Conservation (phyloP, 2,888 invertebrate genomes). For the Hipparchia sbordonii region DNA sequence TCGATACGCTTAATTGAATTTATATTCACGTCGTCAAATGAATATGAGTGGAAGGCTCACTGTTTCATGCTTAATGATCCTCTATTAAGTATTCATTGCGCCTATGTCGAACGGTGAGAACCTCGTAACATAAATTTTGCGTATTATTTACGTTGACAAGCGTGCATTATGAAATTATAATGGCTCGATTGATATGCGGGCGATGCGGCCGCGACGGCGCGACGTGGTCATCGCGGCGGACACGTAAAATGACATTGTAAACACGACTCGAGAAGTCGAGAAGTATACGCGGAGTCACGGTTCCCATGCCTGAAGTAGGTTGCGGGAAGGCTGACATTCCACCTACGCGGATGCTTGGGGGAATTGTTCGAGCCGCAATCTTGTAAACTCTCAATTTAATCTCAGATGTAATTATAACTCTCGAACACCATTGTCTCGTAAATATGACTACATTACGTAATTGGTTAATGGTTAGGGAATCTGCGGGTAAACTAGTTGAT, state of each 20-base stretch:
- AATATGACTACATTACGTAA: constrained; percentile 10
- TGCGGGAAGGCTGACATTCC: constrained; percentile 38
- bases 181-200: constrained; percentile 72
- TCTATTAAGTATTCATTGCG: constrained; percentile 74
- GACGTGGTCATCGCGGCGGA: constrained; percentile 62
- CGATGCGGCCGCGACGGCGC: constrained; percentile 51
- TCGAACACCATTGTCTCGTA: background rate
- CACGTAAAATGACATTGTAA: constrained; percentile 55
- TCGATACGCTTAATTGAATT: constrained; percentile 75
- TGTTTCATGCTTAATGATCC: constrained; percentile 58
- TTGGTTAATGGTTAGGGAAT: constrained; percentile 25
- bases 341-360: constrained; percentile 36
- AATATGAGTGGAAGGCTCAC: constrained; percentile 71
- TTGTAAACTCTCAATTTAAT: constrained; percentile 35
- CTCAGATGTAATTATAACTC: constrained; percentile 33
- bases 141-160: constrained; percentile 81
- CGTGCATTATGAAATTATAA: constrained; percentile 82
- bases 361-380: constrained; percentile 37
- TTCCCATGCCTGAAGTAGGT: constrained; percentile 44
- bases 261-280: constrained; percentile 39
- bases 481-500: constrained; percentile 26
- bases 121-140: constrained; percentile 83
- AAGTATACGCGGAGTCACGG: constrained; percentile 38
- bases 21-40: constrained; percentile 78
- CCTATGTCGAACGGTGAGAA: constrained; percentile 76